Percentiles rank a stretch among this genome's conserved stretches.
These are phyloP conservation scores for Magallana ariakensis DNA, from an alignment of 1,140 invertebrate species.

Conservation along the genomic window DNA sequence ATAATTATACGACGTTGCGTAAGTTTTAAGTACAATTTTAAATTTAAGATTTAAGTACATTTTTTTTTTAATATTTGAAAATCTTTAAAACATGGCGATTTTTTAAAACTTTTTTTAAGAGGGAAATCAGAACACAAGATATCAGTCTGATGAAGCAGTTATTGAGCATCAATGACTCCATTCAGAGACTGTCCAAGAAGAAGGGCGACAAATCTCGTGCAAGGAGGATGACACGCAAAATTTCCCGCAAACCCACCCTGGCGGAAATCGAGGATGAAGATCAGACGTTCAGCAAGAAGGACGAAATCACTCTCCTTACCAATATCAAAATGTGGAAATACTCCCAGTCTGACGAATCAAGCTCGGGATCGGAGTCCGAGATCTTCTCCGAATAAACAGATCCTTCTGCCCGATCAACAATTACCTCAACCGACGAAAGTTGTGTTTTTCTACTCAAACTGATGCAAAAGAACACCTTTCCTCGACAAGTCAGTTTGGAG, in stretches of 20 bases:
- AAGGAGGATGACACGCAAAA: constrained; percentile 34
- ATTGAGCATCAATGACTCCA: constrained; percentile 56
- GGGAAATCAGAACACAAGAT: constrained; percentile 57
- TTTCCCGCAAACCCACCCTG: constrained; percentile 32
- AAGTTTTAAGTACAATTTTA: no score
- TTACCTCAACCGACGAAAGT: background rate
- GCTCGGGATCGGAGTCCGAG: constrained; percentile 28
- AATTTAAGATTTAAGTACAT: no score
- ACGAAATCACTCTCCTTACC: constrained; percentile 24
- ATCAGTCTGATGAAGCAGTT: constrained; percentile 62
- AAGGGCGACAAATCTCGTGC: constrained; percentile 7
- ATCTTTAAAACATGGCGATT: no score
- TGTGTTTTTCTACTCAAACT: background rate
- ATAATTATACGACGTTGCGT: no score
- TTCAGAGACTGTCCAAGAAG: constrained; percentile 53
- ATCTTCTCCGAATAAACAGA: background rate
- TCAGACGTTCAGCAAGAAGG: constrained; percentile 21
- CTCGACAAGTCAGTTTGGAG: constrained; percentile 10
- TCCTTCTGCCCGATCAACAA: background rate
- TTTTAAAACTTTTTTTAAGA: constrained; percentile 53
- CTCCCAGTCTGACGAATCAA: constrained; percentile 40
- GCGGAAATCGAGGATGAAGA: constrained; percentile 31
- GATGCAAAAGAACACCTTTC: background rate
- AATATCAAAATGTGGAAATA: constrained; percentile 41
- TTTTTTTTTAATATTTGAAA: no score